Conservation (phyloP, 2,113 vertebrate genomes). For the Serinus canaria region DNA sequence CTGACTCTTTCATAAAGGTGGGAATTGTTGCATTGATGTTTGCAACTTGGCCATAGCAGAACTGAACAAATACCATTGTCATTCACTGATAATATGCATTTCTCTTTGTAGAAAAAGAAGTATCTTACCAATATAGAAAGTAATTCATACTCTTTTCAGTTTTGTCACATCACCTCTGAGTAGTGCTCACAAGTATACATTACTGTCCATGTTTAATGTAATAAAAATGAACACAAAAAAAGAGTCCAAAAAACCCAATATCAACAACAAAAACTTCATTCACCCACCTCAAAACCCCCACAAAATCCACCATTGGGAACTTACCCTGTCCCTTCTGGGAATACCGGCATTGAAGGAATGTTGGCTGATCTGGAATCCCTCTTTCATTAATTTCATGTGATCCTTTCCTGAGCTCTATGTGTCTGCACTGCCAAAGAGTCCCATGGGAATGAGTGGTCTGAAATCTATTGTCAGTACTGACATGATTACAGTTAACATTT, state of each 20-base stretch:
- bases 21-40: background rate
- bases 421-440: background rate
- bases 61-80: background rate
- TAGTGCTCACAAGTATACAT: background rate
- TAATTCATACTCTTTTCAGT: background rate
- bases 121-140: background rate
- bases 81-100: background rate
- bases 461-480: background rate
- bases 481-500: background rate
- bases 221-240: background rate
- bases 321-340: background rate
- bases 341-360: background rate
- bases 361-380: background rate
- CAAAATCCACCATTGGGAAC: accelerated
- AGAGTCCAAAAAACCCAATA: no score
- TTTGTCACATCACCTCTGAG: background rate
- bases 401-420: background rate
- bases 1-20: background rate
- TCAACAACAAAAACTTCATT: no score
- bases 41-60: background rate
- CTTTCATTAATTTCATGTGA: background rate
- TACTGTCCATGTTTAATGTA: background rate
- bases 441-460: background rate
- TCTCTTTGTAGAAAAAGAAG: background rate
- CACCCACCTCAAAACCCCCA: background rate